Percentiles rank a stretch among this genome's conserved stretches.
These are phyloP conservation scores for Molossus alvarezi DNA, from an alignment of 2,797 vertebrate species.

Conservation along the genomic window DNA sequence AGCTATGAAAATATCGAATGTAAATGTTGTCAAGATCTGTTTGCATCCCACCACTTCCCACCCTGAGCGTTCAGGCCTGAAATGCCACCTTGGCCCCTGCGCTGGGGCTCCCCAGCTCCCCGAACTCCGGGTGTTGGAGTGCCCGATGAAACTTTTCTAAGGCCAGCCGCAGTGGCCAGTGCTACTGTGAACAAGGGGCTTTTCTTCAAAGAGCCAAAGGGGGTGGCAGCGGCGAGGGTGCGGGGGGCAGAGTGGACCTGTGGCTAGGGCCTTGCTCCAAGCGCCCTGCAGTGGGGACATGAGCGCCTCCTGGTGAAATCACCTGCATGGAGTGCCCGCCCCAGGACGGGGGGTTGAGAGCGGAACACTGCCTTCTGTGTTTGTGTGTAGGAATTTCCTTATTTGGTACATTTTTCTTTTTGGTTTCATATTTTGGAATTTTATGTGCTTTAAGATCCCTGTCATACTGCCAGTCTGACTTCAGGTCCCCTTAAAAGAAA, in stretches of 20 bases:
- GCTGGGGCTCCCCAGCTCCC: slow-evolving; percentile 8
- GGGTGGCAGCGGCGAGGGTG: neutral
- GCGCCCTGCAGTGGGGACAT: neutral
- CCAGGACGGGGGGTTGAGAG: neutral
- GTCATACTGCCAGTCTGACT: neutral
- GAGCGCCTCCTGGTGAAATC: neutral
- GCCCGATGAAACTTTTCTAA: neutral
- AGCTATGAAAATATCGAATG: slow-evolving; percentile 69
- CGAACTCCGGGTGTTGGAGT: neutral
- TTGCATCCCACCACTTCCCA: slow-evolving; percentile 30
- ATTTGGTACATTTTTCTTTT: slow-evolving; percentile 21
- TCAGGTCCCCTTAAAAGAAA: neutral
- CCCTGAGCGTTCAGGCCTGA: neutral
- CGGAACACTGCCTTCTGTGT: neutral
- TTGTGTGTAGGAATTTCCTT: neutral
- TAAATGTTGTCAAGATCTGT: slow-evolving; percentile 31
- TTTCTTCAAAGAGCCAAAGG: neutral
- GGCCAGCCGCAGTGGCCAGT: too few relatives aligned
- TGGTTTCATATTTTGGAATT: neutral
- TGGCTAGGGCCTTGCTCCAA: neutral
- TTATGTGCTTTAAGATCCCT: neutral
- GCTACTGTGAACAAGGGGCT: neutral
- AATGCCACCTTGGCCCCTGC: neutral
- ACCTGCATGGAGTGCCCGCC: neutral
- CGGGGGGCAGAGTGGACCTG: neutral